A percentile compares a stretch with the other conserved stretches of the same genome.
Conservation (phyloP, 2,113 vertebrate species). For the Entelurus aequoreus region DNA sequence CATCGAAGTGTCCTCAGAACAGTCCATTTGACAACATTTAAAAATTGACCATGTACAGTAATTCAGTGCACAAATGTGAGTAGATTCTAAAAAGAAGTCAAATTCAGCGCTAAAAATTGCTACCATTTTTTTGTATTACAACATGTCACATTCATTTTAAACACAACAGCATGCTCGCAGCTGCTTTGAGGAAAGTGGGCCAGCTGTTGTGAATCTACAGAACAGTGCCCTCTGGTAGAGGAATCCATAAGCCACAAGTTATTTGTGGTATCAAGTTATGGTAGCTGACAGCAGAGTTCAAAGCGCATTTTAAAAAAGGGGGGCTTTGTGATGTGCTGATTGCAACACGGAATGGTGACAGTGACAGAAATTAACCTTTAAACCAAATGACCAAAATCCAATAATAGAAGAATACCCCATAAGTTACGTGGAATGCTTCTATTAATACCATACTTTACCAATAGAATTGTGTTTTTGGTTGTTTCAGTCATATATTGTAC, state of each 20-base stretch:
- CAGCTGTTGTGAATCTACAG: neutral
- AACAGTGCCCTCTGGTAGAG: neutral
- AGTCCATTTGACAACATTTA: too few relatives aligned
- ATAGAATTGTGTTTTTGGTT: too few relatives aligned
- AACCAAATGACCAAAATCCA: neutral
- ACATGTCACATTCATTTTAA: constrained; percentile 1
- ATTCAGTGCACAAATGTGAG: neutral
- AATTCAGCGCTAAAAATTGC: neutral
- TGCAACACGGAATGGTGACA: neutral
- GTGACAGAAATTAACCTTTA: neutral
- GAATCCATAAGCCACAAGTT: neutral
- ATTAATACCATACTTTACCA: too few relatives aligned
- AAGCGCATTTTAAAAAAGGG: too few relatives aligned
- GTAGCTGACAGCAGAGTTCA: neutral
- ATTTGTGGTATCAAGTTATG: neutral
- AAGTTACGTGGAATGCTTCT: too few relatives aligned
- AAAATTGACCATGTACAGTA: neutral
- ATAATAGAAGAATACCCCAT: too few relatives aligned
- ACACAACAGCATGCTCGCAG: neutral
- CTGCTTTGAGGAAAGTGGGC: constrained; percentile 3
- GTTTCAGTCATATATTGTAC: too few relatives aligned
- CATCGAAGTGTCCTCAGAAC: too few relatives aligned
- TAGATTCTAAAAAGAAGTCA: neutral
- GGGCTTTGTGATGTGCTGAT: constrained; percentile 6
- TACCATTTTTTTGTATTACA: neutral